Conservation (phyloP, 2,797 vertebrate species). For the Ptychobarbus kaznakovi region DNA sequence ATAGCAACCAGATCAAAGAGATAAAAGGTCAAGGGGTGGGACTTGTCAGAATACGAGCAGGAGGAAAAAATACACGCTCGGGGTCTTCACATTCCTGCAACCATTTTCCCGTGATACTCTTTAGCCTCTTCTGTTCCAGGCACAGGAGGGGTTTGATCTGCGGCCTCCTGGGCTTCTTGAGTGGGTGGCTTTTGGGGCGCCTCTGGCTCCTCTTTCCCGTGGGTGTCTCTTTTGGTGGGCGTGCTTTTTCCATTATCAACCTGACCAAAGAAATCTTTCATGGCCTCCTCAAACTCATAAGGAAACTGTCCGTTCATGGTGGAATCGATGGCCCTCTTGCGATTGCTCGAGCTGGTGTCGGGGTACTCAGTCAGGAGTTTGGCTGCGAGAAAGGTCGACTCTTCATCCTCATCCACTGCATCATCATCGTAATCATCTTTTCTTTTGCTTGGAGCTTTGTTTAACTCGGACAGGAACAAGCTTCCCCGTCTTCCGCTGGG, state of each 20-base stretch:
- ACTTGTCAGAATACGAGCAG: conserved; percentile 30
- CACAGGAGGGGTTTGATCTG: conserved; percentile 85
- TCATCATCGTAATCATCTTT: conserved; percentile 82
- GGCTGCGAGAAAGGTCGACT: conserved; percentile 90
- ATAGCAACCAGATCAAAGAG: conserved; percentile 19
- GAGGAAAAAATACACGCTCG: background rate
- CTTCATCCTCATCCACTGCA: conserved; percentile 87
- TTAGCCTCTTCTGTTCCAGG: conserved; percentile 81
- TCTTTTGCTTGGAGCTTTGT: conserved; percentile 85
- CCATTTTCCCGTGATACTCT: conserved; percentile 83
- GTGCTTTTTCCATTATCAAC: conserved; percentile 76
- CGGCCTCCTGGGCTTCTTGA: conserved; percentile 87
- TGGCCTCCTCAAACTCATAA: conserved; percentile 85
- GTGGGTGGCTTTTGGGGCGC: conserved; percentile 80
- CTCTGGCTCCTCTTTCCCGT: conserved; percentile 72
- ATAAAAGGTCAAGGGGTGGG: conserved; percentile 8
- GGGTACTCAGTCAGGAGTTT: conserved; percentile 92
- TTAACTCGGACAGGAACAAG: conserved; percentile 78
- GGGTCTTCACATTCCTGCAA: conserved; percentile 87
- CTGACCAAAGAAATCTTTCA: conserved; percentile 87
- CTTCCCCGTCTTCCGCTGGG: conserved; percentile 81
- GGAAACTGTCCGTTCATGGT: conserved; percentile 82
- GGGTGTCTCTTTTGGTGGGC: conserved; percentile 81
- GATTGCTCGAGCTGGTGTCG: conserved; percentile 74
- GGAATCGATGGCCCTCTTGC: conserved; percentile 81